phyloP scores from a whole-genome alignment of 2,113 vertebrate species.

The Albula goreensis region DNA sequence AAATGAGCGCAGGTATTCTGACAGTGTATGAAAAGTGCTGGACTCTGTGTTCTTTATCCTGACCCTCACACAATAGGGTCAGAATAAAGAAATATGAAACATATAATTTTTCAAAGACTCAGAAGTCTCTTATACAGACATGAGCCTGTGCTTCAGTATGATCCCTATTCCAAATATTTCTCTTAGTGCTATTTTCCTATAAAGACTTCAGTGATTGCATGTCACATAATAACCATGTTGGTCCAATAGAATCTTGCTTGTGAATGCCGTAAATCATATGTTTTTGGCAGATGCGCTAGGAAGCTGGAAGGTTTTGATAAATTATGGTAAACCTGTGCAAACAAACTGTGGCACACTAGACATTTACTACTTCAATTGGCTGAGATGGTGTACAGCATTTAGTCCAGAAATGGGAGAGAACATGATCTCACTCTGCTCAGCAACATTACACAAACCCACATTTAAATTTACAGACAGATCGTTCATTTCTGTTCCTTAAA shows the following conservation, averaged over 20 bases:
- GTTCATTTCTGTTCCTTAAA: neutral
- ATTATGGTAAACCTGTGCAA: conserved; percentile 5
- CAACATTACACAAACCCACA: neutral
- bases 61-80: too few species aligned
- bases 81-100: neutral
- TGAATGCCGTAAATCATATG: neutral
- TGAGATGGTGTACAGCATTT: neutral
- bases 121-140: neutral
- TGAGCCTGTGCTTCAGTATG: neutral
- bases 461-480: conserved; percentile 4
- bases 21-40: neutral
- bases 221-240: conserved; percentile 11
- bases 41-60: too few species aligned
- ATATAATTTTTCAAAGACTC: neutral
- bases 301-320: neutral
- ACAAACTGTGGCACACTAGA: neutral
- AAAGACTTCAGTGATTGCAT: neutral
- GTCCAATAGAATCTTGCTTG: neutral
- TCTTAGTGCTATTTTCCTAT: neutral
- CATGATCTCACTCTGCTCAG: neutral
- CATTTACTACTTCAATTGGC: neutral
- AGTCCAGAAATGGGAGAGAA: neutral
- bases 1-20: neutral
- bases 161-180: neutral
- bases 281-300: neutral